These are phyloP conservation scores for Atopsyche davidsoni DNA, from an alignment of 1,140 invertebrate species.

Conservation along the genomic window DNA sequence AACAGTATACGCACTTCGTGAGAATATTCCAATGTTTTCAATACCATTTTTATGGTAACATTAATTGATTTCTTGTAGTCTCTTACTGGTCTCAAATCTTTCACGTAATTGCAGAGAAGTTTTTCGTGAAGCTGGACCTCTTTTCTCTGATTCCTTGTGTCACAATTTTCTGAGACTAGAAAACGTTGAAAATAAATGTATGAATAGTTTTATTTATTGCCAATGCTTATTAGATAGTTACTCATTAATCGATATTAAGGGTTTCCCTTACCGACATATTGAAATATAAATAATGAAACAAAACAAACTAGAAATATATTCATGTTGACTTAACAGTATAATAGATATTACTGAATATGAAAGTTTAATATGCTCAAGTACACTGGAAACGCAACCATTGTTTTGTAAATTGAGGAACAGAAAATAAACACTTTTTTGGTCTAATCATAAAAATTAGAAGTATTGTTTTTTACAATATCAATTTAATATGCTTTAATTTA, in stretches of 20 bases:
- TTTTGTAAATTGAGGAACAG: too few relatives aligned
- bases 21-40: conserved; percentile 18
- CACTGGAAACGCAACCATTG: too few relatives aligned
- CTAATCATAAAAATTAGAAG: too few relatives aligned
- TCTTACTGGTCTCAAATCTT: conserved; percentile 17
- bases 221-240: too few relatives aligned
- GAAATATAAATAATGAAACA: background rate
- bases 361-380: too few relatives aligned
- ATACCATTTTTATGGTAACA: conserved; percentile 16
- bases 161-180: background rate
- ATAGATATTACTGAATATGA: too few relatives aligned
- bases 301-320: background rate
- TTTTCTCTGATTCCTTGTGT: background rate
- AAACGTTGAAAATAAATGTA: background rate
- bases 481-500: too few relatives aligned
- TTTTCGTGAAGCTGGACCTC: conserved; percentile 10
- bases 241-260: too few relatives aligned
- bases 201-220: background rate
- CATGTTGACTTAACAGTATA: background rate
- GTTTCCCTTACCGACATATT: too few relatives aligned
- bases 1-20: conserved; percentile 12
- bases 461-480: too few relatives aligned
- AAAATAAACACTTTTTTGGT: too few relatives aligned
- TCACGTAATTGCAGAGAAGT: conserved; percentile 23
- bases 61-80: conserved; percentile 19